Conservation (phyloP, 1,140 invertebrate species). For the Mycetomoellerius zeteki region DNA sequence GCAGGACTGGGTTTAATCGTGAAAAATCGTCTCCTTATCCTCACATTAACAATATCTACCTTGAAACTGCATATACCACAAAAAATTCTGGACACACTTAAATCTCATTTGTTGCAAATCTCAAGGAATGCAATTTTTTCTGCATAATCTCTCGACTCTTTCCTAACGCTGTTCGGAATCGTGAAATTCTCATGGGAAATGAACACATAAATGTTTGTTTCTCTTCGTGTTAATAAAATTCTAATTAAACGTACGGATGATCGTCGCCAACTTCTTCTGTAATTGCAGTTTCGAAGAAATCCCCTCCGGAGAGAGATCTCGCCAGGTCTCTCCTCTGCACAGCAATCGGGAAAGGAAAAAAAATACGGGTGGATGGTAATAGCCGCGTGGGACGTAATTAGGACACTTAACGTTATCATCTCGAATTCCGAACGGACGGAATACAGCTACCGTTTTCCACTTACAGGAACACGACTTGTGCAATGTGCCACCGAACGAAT, state of each 20-base stretch:
- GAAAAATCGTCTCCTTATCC: not conserved
- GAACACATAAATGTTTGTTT: constrained; percentile 32
- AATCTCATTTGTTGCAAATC: constrained; percentile 5
- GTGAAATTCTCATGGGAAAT: constrained; percentile 12
- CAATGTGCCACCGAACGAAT: constrained; percentile 81
- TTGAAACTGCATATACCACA: not conserved
- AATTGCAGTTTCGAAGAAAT: constrained; percentile 44
- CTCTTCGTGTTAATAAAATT: constrained; percentile 52
- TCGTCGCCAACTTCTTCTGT: constrained; percentile 31
- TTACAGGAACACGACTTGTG: constrained; percentile 75
- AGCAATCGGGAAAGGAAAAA: not conserved
- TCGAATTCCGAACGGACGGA: constrained; percentile 37
- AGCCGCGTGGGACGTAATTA: constrained; percentile 46
- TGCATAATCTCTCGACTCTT: not conserved
- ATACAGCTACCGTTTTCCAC: constrained; percentile 29
- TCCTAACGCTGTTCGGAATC: not conserved
- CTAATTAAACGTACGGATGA: constrained; percentile 51
- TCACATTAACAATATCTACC: not conserved
- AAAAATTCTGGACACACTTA: not conserved
- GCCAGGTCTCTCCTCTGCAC: not conserved
- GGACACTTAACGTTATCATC: constrained; percentile 48
- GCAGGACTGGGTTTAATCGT: not conserved
- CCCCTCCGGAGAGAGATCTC: constrained; percentile 9
- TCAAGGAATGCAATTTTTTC: not conserved
- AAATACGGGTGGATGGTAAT: not conserved